Conservation (phyloP, 1,140 invertebrate genomes). For the Cydia amplana region DNA sequence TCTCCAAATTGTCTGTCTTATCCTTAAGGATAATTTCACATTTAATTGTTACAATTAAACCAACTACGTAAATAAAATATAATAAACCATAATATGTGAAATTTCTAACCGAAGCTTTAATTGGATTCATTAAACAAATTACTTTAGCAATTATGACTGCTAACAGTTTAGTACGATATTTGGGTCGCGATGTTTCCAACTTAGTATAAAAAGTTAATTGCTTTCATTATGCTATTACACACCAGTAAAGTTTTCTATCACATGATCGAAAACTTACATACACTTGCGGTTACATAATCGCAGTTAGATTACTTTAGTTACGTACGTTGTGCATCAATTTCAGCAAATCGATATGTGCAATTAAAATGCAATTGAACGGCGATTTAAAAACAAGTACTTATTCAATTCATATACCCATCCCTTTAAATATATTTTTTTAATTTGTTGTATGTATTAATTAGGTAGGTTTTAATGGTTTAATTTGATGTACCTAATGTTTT, state of each 20-base stretch:
- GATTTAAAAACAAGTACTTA: no score
- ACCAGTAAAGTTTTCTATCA: constrained; percentile 7
- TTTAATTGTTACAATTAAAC: no score
- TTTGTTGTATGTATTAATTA: no score
- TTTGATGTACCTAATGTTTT: no score
- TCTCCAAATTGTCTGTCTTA: no score
- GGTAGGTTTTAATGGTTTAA: no score
- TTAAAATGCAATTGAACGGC: not conserved
- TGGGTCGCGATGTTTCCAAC: constrained; percentile 25
- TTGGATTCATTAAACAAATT: constrained; percentile 25
- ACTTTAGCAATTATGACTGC: constrained; percentile 13
- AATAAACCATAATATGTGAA: not conserved
- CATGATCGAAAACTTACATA: no score
- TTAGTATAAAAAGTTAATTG: constrained; percentile 26
- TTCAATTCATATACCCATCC: no score
- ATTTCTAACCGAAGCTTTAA: not conserved
- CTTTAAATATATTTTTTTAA: no score
- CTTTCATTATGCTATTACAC: constrained; percentile 16
- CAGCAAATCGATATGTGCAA: not conserved
- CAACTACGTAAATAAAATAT: not conserved
- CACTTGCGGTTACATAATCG: no score
- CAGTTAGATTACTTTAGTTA: not conserved
- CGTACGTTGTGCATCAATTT: not conserved
- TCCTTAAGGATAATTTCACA: no score
- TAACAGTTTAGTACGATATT: constrained; percentile 20